A percentile compares a stretch with the other conserved stretches of the same genome.
Conservation (phyloP, 2,113 vertebrate genomes). For the Petroica traversi region DNA sequence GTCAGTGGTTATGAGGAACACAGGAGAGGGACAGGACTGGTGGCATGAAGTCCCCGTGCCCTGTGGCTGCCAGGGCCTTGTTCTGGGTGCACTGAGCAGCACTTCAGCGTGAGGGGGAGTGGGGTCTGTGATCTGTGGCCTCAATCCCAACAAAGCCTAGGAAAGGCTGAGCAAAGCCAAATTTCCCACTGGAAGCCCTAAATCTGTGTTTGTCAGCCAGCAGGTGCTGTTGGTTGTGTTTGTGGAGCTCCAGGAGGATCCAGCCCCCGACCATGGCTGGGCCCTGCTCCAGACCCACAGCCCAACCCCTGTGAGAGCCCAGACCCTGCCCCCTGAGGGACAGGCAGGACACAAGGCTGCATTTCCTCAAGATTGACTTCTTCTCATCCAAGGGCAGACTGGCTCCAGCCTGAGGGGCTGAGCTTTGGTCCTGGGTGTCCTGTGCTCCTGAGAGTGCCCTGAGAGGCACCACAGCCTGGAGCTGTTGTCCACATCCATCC, state of each 20-base stretch:
- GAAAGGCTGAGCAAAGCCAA: background rate
- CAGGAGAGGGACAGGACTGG: background rate
- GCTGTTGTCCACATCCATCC: background rate
- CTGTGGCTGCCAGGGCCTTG: background rate
- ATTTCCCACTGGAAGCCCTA: fast-evolving
- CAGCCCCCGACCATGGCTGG: background rate
- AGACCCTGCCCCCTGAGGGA: fast-evolving
- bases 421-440: background rate
- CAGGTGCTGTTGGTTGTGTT: background rate
- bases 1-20: background rate
- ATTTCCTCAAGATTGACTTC: background rate
- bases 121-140: background rate
- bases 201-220: background rate
- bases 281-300: background rate
- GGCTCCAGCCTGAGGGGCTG: background rate
- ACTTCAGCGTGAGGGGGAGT: background rate
- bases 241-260: background rate
- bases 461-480: background rate
- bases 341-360: background rate
- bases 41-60: background rate
- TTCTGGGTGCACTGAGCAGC: background rate
- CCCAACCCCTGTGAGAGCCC: background rate
- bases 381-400: background rate
- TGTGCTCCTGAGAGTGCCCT: background rate
- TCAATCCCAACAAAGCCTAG: background rate